Conservation (phyloP, 2,888 invertebrate species). For the Andrena minutula region DNA sequence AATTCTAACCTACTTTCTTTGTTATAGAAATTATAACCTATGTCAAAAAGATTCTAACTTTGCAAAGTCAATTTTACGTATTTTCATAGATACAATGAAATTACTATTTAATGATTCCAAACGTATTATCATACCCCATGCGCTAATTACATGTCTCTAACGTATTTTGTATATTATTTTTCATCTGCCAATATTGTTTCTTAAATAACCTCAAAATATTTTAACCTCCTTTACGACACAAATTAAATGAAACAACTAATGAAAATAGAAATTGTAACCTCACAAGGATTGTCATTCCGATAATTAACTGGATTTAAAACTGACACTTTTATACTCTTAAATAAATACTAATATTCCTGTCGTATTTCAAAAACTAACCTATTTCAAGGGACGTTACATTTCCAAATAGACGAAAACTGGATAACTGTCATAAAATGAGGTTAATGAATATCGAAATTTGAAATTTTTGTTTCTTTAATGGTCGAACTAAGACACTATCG, state of each 20-base stretch:
- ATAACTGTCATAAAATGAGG: background rate
- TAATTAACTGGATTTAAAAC: background rate
- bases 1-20: slow-evolving; percentile 1
- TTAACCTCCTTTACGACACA: background rate
- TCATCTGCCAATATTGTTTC: background rate
- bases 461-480: background rate
- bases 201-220: slow-evolving; percentile 2
- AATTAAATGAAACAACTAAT: background rate
- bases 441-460: background rate
- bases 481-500: background rate
- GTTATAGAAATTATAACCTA: background rate
- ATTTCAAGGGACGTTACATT: background rate
- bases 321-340: background rate
- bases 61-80: background rate
- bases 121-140: background rate
- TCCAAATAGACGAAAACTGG: background rate
- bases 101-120: background rate
- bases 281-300: background rate
- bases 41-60: slow-evolving; percentile 31
- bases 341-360: background rate
- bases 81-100: background rate
- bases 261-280: background rate
- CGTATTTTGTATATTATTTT: background rate
- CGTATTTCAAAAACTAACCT: background rate
- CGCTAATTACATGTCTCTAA: background rate